phyloP scores from a whole-genome alignment of 2,888 invertebrate genomes.

The Coelinius sp. region DNA sequence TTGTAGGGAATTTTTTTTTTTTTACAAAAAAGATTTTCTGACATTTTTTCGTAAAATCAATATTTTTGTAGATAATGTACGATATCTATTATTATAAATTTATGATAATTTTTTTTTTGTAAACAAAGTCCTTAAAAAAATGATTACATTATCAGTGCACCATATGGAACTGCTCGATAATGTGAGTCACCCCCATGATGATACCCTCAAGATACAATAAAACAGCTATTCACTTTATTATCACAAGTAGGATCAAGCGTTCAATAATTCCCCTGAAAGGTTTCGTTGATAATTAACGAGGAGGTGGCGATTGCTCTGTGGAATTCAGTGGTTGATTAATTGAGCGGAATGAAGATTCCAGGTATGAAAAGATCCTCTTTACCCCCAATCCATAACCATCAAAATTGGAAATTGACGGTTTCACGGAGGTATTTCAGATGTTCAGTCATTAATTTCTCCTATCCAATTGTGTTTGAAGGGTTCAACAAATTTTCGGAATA shows the following conservation, averaged over 20 bases:
- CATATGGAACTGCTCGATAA: too few relatives aligned
- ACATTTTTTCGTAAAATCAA: too few relatives aligned
- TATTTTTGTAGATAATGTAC: too few relatives aligned
- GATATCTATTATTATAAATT: too few relatives aligned
- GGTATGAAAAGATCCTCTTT: neutral
- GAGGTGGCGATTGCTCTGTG: neutral
- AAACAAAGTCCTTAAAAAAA: too few relatives aligned
- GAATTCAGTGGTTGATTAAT: neutral
- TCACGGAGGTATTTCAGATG: neutral
- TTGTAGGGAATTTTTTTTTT: too few relatives aligned
- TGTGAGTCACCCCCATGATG: too few relatives aligned
- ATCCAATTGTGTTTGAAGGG: neutral
- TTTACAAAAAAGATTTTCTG: too few relatives aligned
- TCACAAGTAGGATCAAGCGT: neutral
- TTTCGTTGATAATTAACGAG: neutral
- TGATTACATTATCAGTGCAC: too few relatives aligned
- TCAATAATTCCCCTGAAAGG: neutral
- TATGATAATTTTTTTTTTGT: too few relatives aligned
- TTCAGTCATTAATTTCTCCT: conserved; percentile 43
- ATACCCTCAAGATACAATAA: too few relatives aligned
- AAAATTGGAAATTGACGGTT: neutral
- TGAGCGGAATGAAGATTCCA: neutral
- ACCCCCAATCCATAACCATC: neutral
- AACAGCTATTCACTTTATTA: neutral
- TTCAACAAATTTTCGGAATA: conserved; percentile 27